Conservation (phyloP, 2,797 vertebrate species). For the Tenualosa thibaudeaui region DNA sequence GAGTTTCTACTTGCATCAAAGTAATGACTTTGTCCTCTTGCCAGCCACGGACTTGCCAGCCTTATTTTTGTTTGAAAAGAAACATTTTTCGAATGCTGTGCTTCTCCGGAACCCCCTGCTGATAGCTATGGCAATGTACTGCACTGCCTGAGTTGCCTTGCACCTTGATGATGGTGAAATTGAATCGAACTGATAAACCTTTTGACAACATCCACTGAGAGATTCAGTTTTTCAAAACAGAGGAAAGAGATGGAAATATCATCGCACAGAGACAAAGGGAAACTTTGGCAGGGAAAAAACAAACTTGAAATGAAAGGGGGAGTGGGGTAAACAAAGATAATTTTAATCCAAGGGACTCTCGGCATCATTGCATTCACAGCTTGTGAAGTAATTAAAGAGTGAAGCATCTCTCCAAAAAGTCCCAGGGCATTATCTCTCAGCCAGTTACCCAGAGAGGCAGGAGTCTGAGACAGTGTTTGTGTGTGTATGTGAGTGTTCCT, state of each 20-base stretch:
- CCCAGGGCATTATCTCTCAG: constrained; percentile 28
- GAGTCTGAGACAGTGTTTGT: background rate
- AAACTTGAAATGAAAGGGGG: too few relatives aligned
- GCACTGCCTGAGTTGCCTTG: background rate
- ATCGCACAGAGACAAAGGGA: constrained; percentile 2
- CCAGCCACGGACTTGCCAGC: background rate
- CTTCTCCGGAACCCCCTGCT: constrained; percentile 15
- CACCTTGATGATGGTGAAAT: constrained; percentile 7
- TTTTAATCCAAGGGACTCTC: constrained; percentile 19
- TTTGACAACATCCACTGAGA: constrained; percentile 2
- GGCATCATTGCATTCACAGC: constrained; percentile 42
- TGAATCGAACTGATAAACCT: constrained; percentile 6
- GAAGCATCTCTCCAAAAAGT: constrained; percentile 24
- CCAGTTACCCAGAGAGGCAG: constrained; percentile 20
- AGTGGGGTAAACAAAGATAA: background rate
- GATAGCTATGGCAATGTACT: background rate
- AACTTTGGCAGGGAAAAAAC: constrained; percentile 17
- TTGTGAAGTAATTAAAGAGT: constrained; percentile 44
- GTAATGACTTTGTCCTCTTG: background rate
- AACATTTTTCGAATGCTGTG: background rate
- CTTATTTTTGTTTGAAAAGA: background rate
- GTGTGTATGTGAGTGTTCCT: background rate
- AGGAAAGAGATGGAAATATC: background rate
- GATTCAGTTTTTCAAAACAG: background rate
- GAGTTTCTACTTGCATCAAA: constrained; percentile 6